Evolutionary conservation across 2,113 vertebrate species (phyloP).

Genomic region (Blennius ocellaris): DNA sequence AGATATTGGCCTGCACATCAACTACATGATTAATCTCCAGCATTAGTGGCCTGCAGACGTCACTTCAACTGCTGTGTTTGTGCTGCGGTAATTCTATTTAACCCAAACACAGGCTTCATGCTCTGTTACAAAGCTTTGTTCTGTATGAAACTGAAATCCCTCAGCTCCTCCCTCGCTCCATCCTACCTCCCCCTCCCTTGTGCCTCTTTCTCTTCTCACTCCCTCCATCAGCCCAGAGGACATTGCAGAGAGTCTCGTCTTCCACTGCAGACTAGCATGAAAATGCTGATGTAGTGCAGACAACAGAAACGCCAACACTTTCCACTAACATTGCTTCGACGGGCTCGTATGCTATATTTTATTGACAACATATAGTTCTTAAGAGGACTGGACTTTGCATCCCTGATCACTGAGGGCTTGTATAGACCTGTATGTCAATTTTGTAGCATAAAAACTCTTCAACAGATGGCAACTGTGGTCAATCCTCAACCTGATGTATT

Average conservation of each 20-base stretch:
- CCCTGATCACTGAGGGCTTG: background rate
- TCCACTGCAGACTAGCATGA: slow-evolving; percentile 18
- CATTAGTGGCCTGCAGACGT: slow-evolving; percentile 28
- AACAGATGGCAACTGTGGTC: no score
- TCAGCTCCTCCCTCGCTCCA: slow-evolving; percentile 15
- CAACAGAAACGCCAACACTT: no score
- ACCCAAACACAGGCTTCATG: slow-evolving; percentile 48
- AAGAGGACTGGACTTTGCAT: background rate
- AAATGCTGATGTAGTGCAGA: slow-evolving; percentile 37
- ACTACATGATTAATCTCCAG: slow-evolving; percentile 25
- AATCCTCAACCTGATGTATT: no score
- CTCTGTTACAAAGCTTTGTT: slow-evolving; percentile 63
- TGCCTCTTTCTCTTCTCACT: background rate
- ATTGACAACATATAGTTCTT: no score
- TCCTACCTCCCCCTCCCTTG: slow-evolving; percentile 8
- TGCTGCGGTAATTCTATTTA: slow-evolving; percentile 51
- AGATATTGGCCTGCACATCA: slow-evolving; percentile 1
- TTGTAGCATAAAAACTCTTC: background rate
- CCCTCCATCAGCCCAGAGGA: slow-evolving; percentile 44
- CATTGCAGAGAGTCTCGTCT: background rate
- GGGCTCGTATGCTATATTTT: no score
- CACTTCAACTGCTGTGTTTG: slow-evolving; percentile 36
- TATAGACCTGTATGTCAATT: background rate
- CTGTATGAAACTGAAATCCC: slow-evolving; percentile 44
- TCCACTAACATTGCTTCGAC: no score